Evolutionary conservation across 2,113 vertebrate genomes (phyloP), one percentile per base, ranked within the genome.

Genomic region (Talpa occidentalis): DNA sequence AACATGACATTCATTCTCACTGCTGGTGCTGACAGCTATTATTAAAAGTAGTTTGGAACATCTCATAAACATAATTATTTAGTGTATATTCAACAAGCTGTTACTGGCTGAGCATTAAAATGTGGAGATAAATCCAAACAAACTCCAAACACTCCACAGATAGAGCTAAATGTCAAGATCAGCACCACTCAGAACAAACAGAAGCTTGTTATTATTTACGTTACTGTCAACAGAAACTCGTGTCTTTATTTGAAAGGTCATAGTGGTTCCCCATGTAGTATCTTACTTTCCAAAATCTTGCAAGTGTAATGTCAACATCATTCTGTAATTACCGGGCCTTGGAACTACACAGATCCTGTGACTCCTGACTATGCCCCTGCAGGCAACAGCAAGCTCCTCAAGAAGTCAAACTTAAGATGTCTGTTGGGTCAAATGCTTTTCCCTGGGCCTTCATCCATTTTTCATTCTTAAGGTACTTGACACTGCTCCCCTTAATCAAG

Each of bases 401-500:
- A 79, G 70, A 84, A 56, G 47, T 90, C 59, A 91, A 91, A 76
- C 28, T n/a, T 37, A 42, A 87, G 11, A 28, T 32, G 60, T 69
- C 47, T 59, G 60, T 62, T 19, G 37, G 78, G 35, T 35, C 80
- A 49, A 64, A 37, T 67, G 49, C 15, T 79, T 91, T 74, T 82
- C 52, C 88, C 35, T 49, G 49, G 59, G 90, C n/a, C 52, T 52
- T 10, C 10, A 15, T 93, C 83, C 76, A 47, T 44, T 87, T 82
- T 42, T 85, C 67, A 52, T 47, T 44, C 6, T 83, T 64, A 32
- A 42, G 56, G 44, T 30, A 37, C 37, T 42, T 37, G 73, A 40
- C 44, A 42, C 47, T n/a, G 32, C 54, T 88, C 40, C 30, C 52
- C 94, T 64, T 88, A 92, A 95, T 80, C 90, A 78, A 4, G 79